phyloP scores from a whole-genome alignment of 2,888 invertebrate species.

The Andrena flavipes region DNA sequence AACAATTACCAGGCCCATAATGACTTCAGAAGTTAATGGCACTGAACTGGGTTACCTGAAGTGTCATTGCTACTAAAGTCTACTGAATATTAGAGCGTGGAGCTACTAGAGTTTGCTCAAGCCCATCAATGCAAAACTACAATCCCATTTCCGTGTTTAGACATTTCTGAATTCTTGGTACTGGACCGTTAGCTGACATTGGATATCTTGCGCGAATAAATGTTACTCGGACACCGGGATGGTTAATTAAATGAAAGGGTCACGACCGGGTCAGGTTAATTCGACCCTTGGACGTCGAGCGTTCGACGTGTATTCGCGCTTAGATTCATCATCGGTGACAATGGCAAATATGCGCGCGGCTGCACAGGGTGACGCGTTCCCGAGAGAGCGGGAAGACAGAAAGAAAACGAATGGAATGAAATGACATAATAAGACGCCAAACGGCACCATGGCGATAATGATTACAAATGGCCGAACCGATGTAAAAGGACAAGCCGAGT shows the following conservation, averaged over 20 bases:
- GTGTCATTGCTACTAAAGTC: constrained; percentile 2
- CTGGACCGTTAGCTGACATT: background rate
- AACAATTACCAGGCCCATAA: constrained; percentile 38
- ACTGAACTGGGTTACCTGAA: constrained; percentile 40
- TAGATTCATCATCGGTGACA: constrained; percentile 57
- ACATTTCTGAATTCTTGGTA: background rate
- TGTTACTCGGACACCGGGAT: background rate
- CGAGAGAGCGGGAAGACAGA: constrained; percentile 43
- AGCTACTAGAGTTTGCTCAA: constrained; percentile 6
- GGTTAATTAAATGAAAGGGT: constrained; percentile 34
- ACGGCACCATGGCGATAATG: constrained; percentile 79
- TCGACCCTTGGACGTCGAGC: constrained; percentile 34
- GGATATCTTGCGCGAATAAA: background rate
- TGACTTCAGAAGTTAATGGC: constrained; percentile 36
- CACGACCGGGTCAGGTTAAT: constrained; percentile 12
- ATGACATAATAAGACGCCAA: constrained; percentile 81
- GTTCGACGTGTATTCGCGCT: constrained; percentile 24
- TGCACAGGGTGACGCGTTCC: constrained; percentile 42
- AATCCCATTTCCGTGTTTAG: background rate
- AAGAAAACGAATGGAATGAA: constrained; percentile 66
- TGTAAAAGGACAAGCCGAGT: constrained; percentile 65
- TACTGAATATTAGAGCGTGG: constrained; percentile 7
- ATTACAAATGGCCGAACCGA: constrained; percentile 78
- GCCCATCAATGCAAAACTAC: background rate
- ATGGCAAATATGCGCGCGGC: constrained; percentile 40